Base-by-base conservation (phyloP, 2,113 vertebrate genomes). In the Scatophagus argus region DNA sequence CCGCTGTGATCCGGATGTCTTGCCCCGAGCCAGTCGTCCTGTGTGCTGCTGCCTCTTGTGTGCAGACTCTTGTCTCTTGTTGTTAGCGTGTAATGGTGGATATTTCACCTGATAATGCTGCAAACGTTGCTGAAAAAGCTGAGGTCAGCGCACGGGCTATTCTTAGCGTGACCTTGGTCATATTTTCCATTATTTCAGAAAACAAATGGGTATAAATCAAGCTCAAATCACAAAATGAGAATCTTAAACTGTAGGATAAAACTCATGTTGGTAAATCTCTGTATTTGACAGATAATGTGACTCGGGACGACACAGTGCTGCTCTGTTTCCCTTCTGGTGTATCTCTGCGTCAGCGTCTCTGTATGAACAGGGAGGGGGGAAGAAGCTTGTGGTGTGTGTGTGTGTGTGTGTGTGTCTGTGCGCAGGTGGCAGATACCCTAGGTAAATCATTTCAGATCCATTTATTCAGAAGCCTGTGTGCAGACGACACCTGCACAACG, bases 371-470 rank as follows among this genome's bases (percentile, higher is more conserved):
- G 38, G 62, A 49, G 69, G 44, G 75, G 60, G 59, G 29, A 38
- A 41, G 62, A 69, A 49, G 77, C n/a, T 27, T 65, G 74, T 46
- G 39, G 23, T 56, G 46, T 65, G 80, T 60, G 62, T 32, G 32
- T 38, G 31, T 38, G 51, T 10, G 17, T 62, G 78, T 29, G 17
- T 74, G 76, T 52, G 72, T 52, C 66, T 78, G 87, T 77, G 82
- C 84, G 90, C 88, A 91, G 90, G 89, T 91, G 88, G 89, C 85
- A 84, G 81, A 86, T 83, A 87, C 85, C 77, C 88, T 81, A 56
- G 86, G 84, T 87, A 89, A 90, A 90, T 91, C 76, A 88, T 92
- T 90, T 89, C 85, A 90, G 74, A 91, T 91, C 90, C 90, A 93
- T 93, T 91, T 93, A 91, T 93, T 91, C 91, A 89, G 85, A 87